Percentiles rank a stretch among this genome's conserved stretches.
Evolutionary conservation across 1,140 invertebrate species (phyloP).

Genomic region (Steinernema khuongi): DNA sequence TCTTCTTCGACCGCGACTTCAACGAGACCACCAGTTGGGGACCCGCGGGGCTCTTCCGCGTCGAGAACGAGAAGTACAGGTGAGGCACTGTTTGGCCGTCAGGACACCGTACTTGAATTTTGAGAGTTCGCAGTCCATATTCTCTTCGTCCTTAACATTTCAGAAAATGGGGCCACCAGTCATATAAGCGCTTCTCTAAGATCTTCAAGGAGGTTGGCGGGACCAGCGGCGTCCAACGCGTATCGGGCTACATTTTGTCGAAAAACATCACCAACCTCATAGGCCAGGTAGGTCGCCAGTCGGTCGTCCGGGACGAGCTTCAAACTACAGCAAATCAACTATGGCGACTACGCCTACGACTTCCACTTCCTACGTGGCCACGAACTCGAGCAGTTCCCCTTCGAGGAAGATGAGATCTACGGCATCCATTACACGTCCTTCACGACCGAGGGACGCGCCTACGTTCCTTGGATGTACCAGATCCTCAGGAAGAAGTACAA

Average conservation of each 20-base stretch:
- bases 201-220: conserved; percentile 17
- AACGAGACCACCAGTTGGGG: conserved; percentile 26
- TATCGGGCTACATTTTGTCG: conserved; percentile 32
- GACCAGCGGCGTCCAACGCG: conserved; percentile 23
- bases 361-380: conserved; percentile 17
- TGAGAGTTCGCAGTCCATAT: not conserved
- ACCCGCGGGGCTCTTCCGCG: conserved; percentile 26
- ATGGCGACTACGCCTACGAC: conserved; percentile 28
- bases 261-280: conserved; percentile 15
- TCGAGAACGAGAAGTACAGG: conserved; percentile 23
- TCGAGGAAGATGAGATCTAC: conserved; percentile 20
- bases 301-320: not conserved
- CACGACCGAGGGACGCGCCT: conserved; percentile 26
- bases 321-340: conserved; percentile 21
- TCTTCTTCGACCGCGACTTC: conserved; percentile 24
- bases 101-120: not conserved
- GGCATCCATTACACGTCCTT: conserved; percentile 32
- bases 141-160: not conserved
- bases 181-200: conserved; percentile 24
- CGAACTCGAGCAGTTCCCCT: conserved; percentile 22
- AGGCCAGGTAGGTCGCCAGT: not conserved
- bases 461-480: conserved; percentile 25
- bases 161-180: conserved; percentile 20
- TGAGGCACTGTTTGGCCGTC: not conserved
- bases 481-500: conserved; percentile 18